Conservation (phyloP, 1,140 invertebrate genomes). For the Mizuhopecten yessoensis region DNA sequence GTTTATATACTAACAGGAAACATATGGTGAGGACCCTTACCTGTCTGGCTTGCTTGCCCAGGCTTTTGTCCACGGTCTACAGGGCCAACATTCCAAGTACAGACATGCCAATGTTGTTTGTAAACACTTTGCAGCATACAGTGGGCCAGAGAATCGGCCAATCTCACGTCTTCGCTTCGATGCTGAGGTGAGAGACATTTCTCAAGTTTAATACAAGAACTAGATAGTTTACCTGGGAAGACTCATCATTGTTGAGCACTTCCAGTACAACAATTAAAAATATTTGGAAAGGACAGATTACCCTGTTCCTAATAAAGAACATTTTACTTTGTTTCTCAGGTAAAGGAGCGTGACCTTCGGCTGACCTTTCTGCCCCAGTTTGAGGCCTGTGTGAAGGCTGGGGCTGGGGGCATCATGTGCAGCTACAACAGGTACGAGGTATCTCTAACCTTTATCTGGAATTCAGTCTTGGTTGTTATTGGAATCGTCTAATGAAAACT, state of each 20-base stretch:
- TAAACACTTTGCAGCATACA: conserved; percentile 79
- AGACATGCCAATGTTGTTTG: conserved; percentile 73
- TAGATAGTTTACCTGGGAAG: too few relatives aligned
- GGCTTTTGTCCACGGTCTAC: conserved; percentile 75
- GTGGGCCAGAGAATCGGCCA: conserved; percentile 79
- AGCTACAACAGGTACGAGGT: conserved; percentile 63
- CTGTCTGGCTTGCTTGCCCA: conserved; percentile 70
- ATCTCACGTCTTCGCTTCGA: conserved; percentile 75
- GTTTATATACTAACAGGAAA: conserved; percentile 70
- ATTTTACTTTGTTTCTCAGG: conserved; percentile 48
- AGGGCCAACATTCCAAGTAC: conserved; percentile 75
- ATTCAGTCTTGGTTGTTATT: too few relatives aligned
- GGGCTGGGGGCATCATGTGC: conserved; percentile 69
- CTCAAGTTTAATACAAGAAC: too few relatives aligned
- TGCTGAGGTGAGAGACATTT: conserved; percentile 67
- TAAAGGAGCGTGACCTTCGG: conserved; percentile 73
- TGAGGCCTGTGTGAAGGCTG: conserved; percentile 77
- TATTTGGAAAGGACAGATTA: too few relatives aligned
- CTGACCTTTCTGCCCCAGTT: conserved; percentile 80
- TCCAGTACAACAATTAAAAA: too few relatives aligned
- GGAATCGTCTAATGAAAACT: too few relatives aligned
- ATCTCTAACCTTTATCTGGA: too few relatives aligned
- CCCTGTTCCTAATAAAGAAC: too few relatives aligned
- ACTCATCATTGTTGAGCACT: too few relatives aligned
- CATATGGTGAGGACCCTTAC: conserved; percentile 80